Evolutionary conservation across 2,113 vertebrate species (phyloP).

Genomic region (Cyphomyrus discorhynchus): DNA sequence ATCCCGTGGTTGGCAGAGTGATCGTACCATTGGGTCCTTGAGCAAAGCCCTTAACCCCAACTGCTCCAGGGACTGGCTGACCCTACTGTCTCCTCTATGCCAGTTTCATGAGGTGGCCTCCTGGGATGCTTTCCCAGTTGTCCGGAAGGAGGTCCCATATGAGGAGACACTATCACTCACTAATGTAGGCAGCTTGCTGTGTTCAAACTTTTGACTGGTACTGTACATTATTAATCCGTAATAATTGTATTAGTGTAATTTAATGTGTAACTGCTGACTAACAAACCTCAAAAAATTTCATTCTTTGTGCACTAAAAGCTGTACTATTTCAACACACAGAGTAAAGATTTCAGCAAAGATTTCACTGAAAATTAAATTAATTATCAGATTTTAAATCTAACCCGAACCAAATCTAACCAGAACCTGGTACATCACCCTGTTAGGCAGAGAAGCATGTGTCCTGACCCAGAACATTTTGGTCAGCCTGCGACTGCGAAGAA

Average conservation of each 20-base stretch:
- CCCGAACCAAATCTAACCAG: background rate
- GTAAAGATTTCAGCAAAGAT: background rate
- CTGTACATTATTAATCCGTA: background rate
- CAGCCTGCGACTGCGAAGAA: background rate
- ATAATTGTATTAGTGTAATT: background rate
- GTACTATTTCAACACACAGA: background rate
- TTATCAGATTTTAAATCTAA: background rate
- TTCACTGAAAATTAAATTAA: background rate
- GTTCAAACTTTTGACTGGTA: background rate
- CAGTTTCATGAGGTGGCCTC: background rate
- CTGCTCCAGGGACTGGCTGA: background rate
- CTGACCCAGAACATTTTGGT: background rate
- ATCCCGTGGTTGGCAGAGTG: background rate
- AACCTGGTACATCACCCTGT: background rate
- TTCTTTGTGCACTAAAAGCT: background rate
- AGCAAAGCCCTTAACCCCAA: background rate
- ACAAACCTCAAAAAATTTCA: background rate
- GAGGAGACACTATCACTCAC: background rate
- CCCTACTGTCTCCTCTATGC: background rate
- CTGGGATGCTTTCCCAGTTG: background rate
- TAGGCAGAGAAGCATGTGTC: background rate
- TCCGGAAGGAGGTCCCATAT: background rate
- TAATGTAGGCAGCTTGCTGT: background rate
- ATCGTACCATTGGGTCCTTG: background rate
- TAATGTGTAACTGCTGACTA: background rate